A percentile compares a stretch with the other conserved stretches of the same genome.
Conservation (phyloP, 2,797 vertebrate genomes). For the Chromis chromis region DNA sequence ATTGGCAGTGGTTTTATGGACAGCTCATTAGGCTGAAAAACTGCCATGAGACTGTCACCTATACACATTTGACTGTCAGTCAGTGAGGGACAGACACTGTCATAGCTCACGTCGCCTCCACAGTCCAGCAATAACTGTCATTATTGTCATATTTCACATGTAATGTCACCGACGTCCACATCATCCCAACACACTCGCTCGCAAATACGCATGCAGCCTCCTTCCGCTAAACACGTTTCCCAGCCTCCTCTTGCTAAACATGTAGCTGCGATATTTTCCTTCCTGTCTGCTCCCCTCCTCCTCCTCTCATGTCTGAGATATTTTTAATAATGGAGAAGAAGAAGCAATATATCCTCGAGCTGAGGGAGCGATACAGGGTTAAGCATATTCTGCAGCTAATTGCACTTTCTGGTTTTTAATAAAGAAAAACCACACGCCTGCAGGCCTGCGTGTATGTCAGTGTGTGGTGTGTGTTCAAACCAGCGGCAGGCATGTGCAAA, state of each 20-base stretch:
- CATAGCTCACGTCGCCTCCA: conserved; percentile 5
- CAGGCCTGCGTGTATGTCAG: conserved; percentile 38
- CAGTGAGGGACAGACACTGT: conserved; percentile 9
- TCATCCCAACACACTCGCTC: background rate
- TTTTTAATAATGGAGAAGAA: conserved; percentile 84
- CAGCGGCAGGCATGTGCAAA: conserved; percentile 56
- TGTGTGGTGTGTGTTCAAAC: conserved; percentile 31
- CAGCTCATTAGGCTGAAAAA: conserved; percentile 22
- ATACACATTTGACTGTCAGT: conserved; percentile 30
- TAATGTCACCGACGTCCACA: conserved; percentile 17
- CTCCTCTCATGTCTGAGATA: conserved; percentile 65
- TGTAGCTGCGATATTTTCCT: conserved; percentile 62
- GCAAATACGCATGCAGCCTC: conserved; percentile 1
- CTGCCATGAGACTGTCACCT: conserved; percentile 1
- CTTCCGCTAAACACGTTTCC: conserved; percentile 28
- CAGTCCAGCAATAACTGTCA: conserved; percentile 28
- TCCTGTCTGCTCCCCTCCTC: conserved; percentile 61
- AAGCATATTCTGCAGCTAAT: conserved; percentile 85
- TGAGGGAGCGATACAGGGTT: conserved; percentile 81
- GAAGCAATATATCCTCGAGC: conserved; percentile 82
- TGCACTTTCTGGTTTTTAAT: conserved; percentile 84
- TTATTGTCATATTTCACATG: conserved; percentile 29
- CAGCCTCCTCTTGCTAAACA: conserved; percentile 49
- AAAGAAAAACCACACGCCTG: conserved; percentile 78
- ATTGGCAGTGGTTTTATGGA: conserved; percentile 12